Base-by-base conservation (phyloP, 2,888 invertebrate species). In the Orchesellides sinensis region DNA sequence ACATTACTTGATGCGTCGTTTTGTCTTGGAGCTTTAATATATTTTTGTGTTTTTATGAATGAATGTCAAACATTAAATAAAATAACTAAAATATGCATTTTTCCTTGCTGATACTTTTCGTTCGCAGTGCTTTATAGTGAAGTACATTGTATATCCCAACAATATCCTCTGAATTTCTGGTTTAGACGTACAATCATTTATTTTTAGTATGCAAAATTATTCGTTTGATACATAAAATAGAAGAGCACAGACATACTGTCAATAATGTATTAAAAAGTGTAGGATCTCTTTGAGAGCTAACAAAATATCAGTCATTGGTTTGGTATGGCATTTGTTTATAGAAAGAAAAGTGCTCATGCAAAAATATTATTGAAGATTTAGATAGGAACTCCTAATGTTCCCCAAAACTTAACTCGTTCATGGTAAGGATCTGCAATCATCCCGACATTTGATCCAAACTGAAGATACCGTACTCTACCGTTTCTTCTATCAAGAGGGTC, bases 391-490 rank as follows among this genome's bases (percentile, higher is more conserved):
- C 77, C 74, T 19, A 83, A 27, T 54, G 25, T 63, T 47, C 83
- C 83, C 86, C 86, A 86, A 68, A 86, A 85, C 10, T 63, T 35
- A 0, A 83, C 77, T n/a, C 84, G 52, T 29, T 59, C 45, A 25
- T 75, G 47, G 23, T 47, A 85, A 0, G 84, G 86, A 66, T 85
- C 79, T 3, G 59, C 14, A 40, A 83, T 75, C 86, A 86, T 86
- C 21, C 23, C 14, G 19, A 86, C 47, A 14, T 77, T 65, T 14
- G 14, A 54, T 1, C 75, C 66, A 17, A 84, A 74, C 0, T 65
- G 69, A 12, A 85, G 63, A 52, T 81, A 85, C 19, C 63, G 40
- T 12, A 85, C 54, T 27, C 61, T 6, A 4, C 54, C 29, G 3
- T 35, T 40, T 17, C 12, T 19, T 14, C 17, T 25, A 8, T 56